Percentiles rank a stretch among this genome's conserved stretches.
Conservation (phyloP, 2,888 invertebrate genomes). For the Xestobium rufovillosum region DNA sequence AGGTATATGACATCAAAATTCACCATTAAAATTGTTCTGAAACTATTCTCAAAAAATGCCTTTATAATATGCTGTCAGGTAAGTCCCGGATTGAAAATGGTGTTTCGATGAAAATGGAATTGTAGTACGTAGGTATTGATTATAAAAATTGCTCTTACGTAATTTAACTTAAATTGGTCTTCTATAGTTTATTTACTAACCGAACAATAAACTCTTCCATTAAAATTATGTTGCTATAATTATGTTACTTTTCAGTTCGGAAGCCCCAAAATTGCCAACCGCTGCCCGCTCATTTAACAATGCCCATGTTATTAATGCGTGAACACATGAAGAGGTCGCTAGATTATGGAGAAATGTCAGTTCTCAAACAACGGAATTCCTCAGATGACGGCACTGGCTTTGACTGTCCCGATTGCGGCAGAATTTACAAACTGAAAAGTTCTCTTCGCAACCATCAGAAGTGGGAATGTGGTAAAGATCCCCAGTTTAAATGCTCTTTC, state of each 20-base stretch:
- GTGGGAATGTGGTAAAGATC: slow-evolving; percentile 78
- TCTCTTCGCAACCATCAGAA: slow-evolving; percentile 72
- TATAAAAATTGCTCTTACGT: too few species aligned
- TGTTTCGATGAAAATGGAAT: too few species aligned
- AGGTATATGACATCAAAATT: too few species aligned
- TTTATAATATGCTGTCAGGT: too few species aligned
- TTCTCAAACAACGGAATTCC: slow-evolving; percentile 11
- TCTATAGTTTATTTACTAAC: too few species aligned
- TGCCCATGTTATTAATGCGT: slow-evolving; percentile 52
- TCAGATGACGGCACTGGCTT: slow-evolving; percentile 41
- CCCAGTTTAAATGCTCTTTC: slow-evolving; percentile 70
- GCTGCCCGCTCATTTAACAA: slow-evolving; percentile 62
- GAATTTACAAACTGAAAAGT: slow-evolving; percentile 74
- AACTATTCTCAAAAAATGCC: too few species aligned
- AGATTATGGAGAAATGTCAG: neutral
- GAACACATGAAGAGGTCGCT: slow-evolving; percentile 31
- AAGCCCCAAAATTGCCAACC: neutral
- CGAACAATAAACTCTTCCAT: too few species aligned
- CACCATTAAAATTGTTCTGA: too few species aligned
- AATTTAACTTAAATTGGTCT: too few species aligned
- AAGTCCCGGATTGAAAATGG: too few species aligned
- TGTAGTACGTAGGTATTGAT: too few species aligned
- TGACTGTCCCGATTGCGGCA: slow-evolving; percentile 68
- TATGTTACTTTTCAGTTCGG: slow-evolving; percentile 9
- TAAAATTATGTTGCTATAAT: neutral